These are phyloP conservation scores for Cossypha niveicapilla DNA, from an alignment of 2,797 vertebrate genomes.

Conservation along the genomic window DNA sequence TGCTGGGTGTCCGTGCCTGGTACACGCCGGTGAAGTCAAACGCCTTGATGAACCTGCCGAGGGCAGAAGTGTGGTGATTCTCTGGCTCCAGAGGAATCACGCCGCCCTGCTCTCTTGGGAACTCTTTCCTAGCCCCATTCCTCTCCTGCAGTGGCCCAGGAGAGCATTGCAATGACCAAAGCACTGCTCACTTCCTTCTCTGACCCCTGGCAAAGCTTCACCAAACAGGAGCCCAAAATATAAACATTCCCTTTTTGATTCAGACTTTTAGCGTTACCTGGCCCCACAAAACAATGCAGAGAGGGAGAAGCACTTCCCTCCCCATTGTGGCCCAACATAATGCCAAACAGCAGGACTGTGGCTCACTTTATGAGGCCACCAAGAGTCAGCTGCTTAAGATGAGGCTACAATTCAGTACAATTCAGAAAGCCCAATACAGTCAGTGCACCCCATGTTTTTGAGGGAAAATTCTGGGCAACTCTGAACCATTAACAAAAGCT, in stretches of 20 bases:
- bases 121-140: not conserved
- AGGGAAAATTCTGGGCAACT: not conserved
- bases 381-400: not conserved
- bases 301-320: not conserved
- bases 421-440: not conserved
- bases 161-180: not conserved
- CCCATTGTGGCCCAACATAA: not conserved
- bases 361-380: not conserved
- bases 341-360: not conserved
- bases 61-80: not conserved
- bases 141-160: not conserved
- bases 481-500: not conserved
- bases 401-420: not conserved
- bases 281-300: not conserved
- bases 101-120: too few relatives aligned
- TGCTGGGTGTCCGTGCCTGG: conserved; percentile 26
- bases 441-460: not conserved
- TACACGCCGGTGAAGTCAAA: conserved; percentile 75
- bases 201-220: not conserved
- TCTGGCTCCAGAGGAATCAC: accelerated
- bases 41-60: conserved; percentile 72
- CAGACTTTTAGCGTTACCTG: not conserved
- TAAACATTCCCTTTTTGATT: not conserved
- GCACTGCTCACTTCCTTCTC: not conserved
- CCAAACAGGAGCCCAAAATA: not conserved